Evolutionary conservation across 2,888 invertebrate species (phyloP).

Genomic region (Ophion slaviceki): DNA sequence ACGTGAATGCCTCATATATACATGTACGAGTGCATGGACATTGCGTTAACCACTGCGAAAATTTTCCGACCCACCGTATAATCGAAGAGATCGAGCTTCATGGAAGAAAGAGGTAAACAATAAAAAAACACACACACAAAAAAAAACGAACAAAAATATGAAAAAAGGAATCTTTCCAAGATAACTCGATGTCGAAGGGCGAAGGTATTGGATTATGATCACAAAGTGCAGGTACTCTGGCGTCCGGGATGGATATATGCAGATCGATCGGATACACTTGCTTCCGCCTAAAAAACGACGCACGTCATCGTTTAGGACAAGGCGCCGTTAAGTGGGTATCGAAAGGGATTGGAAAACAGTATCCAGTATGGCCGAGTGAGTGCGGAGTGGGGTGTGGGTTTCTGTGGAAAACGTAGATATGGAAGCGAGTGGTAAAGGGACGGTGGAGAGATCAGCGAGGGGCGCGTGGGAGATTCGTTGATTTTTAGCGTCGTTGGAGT

Average conservation of each 20-base stretch:
- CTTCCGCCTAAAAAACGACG: neutral
- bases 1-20: too few relatives aligned
- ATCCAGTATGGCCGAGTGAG: too few relatives aligned
- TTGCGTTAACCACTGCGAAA: neutral
- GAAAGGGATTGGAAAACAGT: too few relatives aligned
- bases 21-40: too few relatives aligned
- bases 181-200: constrained; percentile 37
- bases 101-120: neutral
- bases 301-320: neutral
- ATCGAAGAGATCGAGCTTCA: neutral
- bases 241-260: neutral
- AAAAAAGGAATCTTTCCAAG: constrained; percentile 16
- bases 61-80: constrained; percentile 8
- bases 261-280: neutral
- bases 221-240: constrained; percentile 41
- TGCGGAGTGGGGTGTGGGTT: too few relatives aligned
- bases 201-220: constrained; percentile 38
- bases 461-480: too few relatives aligned
- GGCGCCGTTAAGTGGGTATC: too few relatives aligned
- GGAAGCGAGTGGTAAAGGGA: too few relatives aligned
- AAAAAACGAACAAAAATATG: neutral
- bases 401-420: too few relatives aligned
- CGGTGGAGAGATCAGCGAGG: too few relatives aligned
- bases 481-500: too few relatives aligned
- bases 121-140: neutral